A percentile compares a stretch with the other conserved stretches of the same genome.
Conservation (phyloP, 2,113 vertebrate species). For the Campylomormyrus numenius region DNA sequence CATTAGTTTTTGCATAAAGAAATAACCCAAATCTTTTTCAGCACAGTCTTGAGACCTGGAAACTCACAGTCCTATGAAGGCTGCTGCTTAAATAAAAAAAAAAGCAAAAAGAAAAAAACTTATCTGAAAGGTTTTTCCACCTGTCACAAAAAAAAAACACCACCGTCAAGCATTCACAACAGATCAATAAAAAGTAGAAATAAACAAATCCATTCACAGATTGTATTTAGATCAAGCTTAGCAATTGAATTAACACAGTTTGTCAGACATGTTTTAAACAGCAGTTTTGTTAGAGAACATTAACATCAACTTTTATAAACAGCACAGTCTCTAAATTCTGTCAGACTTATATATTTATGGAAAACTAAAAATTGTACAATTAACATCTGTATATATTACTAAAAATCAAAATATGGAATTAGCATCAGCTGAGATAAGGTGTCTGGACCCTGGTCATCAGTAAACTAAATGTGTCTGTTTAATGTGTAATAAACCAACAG, state of each 20-base stretch:
- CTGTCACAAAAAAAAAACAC: neutral
- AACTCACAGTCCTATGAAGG: conserved; percentile 51
- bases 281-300: conserved; percentile 14
- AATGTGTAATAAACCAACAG: neutral
- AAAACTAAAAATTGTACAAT: neutral
- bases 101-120: conserved; percentile 9
- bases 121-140: neutral
- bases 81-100: conserved; percentile 42
- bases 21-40: conserved; percentile 47
- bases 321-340: neutral
- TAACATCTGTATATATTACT: conserved; percentile 11
- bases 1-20: conserved; percentile 44
- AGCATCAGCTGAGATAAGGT: neutral
- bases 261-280: conserved; percentile 5
- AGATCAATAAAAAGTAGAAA: conserved; percentile 28
- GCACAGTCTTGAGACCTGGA: conserved; percentile 61
- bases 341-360: neutral
- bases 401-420: conserved; percentile 4
- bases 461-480: neutral
- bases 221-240: conserved; percentile 3
- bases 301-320: conserved; percentile 6
- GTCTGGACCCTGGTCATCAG: neutral
- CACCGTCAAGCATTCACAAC: conserved; percentile 28
- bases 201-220: conserved; percentile 11
- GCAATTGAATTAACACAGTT: conserved; percentile 10